Percentiles rank a stretch among this genome's conserved stretches.
Conservation (phyloP, 1,140 invertebrate species). For the Sinella curviseta region DNA sequence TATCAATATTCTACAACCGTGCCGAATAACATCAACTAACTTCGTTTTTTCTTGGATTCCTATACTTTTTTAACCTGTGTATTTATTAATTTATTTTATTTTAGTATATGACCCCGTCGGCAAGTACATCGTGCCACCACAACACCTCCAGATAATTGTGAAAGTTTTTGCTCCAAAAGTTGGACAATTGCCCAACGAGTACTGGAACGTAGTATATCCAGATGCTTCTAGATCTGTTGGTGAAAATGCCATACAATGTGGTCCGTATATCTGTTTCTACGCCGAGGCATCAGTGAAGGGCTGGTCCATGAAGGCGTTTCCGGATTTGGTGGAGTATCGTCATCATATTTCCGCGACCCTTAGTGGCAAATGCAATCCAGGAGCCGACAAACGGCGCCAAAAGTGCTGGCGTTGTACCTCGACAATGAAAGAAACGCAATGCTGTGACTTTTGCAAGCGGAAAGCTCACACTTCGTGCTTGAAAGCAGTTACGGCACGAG, state of each 20-base stretch:
- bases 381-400: neutral
- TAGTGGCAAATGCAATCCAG: neutral
- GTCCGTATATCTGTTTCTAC: conserved; percentile 1
- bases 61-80: no score
- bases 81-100: no score
- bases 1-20: no score
- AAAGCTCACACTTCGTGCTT: neutral
- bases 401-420: neutral
- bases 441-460: neutral
- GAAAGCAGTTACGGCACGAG: neutral
- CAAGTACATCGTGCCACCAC: no score
- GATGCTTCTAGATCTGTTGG: neutral
- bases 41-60: no score
- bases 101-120: no score
- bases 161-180: no score
- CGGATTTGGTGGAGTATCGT: neutral
- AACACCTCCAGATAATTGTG: no score
- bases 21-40: no score
- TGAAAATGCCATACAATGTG: neutral
- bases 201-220: neutral
- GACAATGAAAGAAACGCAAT: neutral
- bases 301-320: neutral
- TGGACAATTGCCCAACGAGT: no score
- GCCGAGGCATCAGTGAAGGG: neutral
- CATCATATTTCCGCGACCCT: neutral